Evolutionary conservation across 2,888 invertebrate species (phyloP), one percentile per base, ranked within the genome.

Genomic region (Caenorhabditis japonica): DNA sequence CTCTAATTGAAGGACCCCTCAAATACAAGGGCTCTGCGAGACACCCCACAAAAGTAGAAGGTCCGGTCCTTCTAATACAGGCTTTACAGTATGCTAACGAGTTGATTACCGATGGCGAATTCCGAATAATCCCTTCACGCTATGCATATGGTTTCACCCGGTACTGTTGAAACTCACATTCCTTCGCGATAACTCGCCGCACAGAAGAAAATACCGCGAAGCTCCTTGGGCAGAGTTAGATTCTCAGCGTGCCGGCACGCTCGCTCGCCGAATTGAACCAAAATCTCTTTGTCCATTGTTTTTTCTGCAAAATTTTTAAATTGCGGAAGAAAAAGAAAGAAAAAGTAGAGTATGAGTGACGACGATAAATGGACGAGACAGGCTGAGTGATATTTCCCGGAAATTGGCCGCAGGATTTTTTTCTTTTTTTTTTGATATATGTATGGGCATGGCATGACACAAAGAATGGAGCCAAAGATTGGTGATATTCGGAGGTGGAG

Each of bases 161-260:
- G 10, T 10, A 30, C 30, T 10, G 5, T 7, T 30, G 7, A 4
- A 25, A 60, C 70, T 61, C 36, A 70, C 70, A 70, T 49, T 49
- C 47, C 46, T 23, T 70, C 70, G 5, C 30, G 39, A 25, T 41
- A 55, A 25, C 55, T 53, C 36, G 49, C 49, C 27, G 55, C 61
- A 49, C 70, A 70, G 30, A 49, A 70, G 61, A 70, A 70, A 19
- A 61, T 55, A 0, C 61, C 70, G 12, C 61, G 25, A n/a, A 70
- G 44, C 27, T 70, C 55, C 12, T 38, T 17, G 3, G 70, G 70
- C 43, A 70, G 49, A 4, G 70, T 61, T n/a, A 61, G 15, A 27
- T 70, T 70, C 19, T 60, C 55, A 2, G 49, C 55, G 8, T 55
- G 61, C 21, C 27, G 55, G 39, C 70, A 70, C 17, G 61, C 70